Base-by-base conservation (phyloP, 1,140 invertebrate genomes). In the Bombus terrestris region DNA sequence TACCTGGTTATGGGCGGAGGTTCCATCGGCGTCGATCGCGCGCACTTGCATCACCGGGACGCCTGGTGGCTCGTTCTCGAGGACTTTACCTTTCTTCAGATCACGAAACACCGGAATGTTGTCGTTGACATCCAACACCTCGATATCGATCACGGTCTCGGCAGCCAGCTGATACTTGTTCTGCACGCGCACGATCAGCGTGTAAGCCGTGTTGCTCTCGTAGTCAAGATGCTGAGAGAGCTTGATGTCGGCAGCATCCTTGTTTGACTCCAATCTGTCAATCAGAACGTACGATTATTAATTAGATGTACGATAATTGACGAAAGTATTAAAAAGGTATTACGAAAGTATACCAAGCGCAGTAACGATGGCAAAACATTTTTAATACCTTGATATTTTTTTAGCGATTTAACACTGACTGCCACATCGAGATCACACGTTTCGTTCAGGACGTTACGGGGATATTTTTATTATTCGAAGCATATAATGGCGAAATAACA, bases 11-110 rank as follows among this genome's bases (percentile, higher is more conserved):
- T 98, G 97, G 1, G 96, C 97, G 32, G 96, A 95, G 18, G 98
- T 98, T 3, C 97, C 97, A 92, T 99, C 98, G 81, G 96, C 96
- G 94, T 99, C 98, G 72, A 97, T 97, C 10, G 98, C 98, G 90
- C 96, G 95, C 13, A 99, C 97, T 94, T 98, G 97, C 96, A 98
- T 98, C 2, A 99, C 98, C 1, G 96, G 96, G 9, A 98, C 97
- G 28, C 98, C 98, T 1, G 96, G 93, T 4, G 96, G 96, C 93
- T 98, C 97, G 93, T 98, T 98, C 95, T 98, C 98, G 87, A 98
- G 93, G 10, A 98, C 98, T 93, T 96, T 97, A 4, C 97, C 98
- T 72, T 96, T 96, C 88, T 97, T 96, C 25, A 97, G 96, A 94
- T 98, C 97, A 18, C 96, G 97, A 92, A 98, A 98, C 85, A 96